Evolutionary conservation across 2,888 invertebrate genomes (phyloP).

Genomic region (Himalopsyche kuldschensis): DNA sequence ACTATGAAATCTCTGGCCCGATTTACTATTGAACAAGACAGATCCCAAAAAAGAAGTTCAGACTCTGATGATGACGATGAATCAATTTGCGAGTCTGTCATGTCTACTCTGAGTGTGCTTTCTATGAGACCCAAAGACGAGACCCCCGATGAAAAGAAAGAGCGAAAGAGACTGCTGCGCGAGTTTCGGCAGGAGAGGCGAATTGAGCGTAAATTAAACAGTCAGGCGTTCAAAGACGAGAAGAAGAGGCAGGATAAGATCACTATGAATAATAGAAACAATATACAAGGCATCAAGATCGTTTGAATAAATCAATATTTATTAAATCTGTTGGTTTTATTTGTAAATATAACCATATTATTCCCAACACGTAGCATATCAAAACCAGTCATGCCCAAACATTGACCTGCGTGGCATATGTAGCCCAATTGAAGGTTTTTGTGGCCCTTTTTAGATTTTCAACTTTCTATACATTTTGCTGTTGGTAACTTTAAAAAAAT

Average conservation of each 20-base stretch:
- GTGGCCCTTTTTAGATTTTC: too few relatives aligned
- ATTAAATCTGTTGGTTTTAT: not conserved
- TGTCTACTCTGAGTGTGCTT: constrained; percentile 69
- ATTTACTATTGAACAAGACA: constrained; percentile 58
- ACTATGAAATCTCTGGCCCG: constrained; percentile 71
- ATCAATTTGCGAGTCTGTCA: constrained; percentile 66
- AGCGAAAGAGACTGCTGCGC: constrained; percentile 76
- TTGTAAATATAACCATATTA: not conserved
- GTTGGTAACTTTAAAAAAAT: too few relatives aligned
- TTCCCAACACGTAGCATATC: too few relatives aligned
- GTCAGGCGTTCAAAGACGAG: constrained; percentile 81
- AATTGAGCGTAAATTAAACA: constrained; percentile 79
- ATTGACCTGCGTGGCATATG: too few relatives aligned
- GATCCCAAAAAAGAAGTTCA: constrained; percentile 40
- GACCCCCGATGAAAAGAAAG: constrained; percentile 72
- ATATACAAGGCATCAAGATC: constrained; percentile 73
- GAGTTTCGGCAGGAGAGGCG: constrained; percentile 79
- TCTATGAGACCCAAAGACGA: constrained; percentile 77
- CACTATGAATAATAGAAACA: constrained; percentile 72
- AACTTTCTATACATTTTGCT: too few relatives aligned
- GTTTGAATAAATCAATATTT: constrained; percentile 46
- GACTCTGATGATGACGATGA: constrained; percentile 51
- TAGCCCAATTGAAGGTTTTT: too few relatives aligned
- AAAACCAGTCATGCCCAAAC: too few relatives aligned
- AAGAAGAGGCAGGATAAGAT: constrained; percentile 80